Percentiles rank a stretch among this genome's conserved stretches.
These are phyloP conservation scores for Labeo calbasu DNA, from an alignment of 2,797 vertebrate species.

Conservation along the genomic window DNA sequence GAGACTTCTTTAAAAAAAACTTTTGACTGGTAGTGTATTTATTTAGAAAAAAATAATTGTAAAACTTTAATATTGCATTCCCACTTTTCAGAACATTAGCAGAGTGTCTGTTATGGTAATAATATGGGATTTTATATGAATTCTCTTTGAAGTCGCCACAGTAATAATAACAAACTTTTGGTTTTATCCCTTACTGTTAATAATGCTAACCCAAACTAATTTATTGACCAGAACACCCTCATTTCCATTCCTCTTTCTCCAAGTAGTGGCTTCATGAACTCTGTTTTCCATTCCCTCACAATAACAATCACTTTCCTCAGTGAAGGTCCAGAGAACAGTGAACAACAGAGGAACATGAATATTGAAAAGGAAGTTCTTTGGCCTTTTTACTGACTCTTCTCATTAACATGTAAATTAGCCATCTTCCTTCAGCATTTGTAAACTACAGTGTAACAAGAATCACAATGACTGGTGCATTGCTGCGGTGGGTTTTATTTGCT, in stretches of 20 bases:
- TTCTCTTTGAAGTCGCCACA: not conserved
- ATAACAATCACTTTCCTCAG: constrained; percentile 54
- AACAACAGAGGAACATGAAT: constrained; percentile 73
- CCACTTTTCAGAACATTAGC: not conserved
- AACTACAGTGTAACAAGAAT: constrained; percentile 64
- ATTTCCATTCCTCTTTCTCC: constrained; percentile 3
- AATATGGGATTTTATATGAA: not conserved
- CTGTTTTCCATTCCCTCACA: constrained; percentile 48
- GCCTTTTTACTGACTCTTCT: constrained; percentile 71
- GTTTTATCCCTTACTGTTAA: constrained; percentile 53
- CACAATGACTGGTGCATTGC: constrained; percentile 61
- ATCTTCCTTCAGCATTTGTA: constrained; percentile 67
- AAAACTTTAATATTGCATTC: not conserved
- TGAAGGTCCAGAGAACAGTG: constrained; percentile 52
- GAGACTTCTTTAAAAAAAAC: too few species aligned
- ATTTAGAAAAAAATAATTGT: too few species aligned
- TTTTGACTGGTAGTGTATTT: too few species aligned
- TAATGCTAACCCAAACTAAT: constrained; percentile 44
- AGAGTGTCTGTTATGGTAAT: not conserved
- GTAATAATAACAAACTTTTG: not conserved
- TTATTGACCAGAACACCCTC: constrained; percentile 54
- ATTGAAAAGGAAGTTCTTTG: constrained; percentile 73
- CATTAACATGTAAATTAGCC: constrained; percentile 79
- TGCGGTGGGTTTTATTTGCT: constrained; percentile 63
- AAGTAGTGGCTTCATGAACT: constrained; percentile 28